Evolutionary conservation across 2,888 invertebrate species (phyloP).

Genomic region (Buathra laborator): DNA sequence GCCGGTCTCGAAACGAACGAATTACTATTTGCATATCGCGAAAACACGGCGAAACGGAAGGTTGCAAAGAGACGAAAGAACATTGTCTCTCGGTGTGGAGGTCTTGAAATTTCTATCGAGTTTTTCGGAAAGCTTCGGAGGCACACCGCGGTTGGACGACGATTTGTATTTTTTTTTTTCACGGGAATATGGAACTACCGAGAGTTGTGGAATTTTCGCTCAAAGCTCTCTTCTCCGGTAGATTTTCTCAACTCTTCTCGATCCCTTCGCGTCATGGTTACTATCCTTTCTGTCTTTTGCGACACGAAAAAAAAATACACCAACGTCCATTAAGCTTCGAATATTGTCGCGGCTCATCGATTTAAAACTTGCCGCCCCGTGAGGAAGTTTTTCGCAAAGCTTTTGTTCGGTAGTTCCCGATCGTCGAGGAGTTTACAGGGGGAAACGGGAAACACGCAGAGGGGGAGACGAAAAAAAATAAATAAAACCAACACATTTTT

Average conservation of each 20-base stretch:
- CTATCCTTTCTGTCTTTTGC: background rate
- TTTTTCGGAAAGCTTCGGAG: conserved; percentile 60
- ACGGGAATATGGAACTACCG: conserved; percentile 40
- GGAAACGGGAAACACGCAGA: background rate
- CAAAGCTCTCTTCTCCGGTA: conserved; percentile 7
- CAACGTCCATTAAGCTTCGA: conserved; percentile 51
- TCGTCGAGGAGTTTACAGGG: conserved; percentile 25
- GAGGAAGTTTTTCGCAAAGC: conserved; percentile 33
- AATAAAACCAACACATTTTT: background rate
- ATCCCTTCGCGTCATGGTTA: background rate
- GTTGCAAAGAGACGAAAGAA: conserved; percentile 3
- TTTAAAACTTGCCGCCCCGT: conserved; percentile 40
- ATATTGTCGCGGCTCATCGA: conserved; percentile 57
- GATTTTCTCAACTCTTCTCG: background rate
- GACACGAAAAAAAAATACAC: background rate
- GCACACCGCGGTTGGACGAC: conserved; percentile 12
- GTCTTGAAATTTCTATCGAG: conserved; percentile 64
- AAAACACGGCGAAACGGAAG: conserved; percentile 14
- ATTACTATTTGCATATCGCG: conserved; percentile 64
- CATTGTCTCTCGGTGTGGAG: conserved; percentile 15
- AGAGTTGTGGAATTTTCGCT: conserved; percentile 47
- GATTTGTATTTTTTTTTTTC: conserved; percentile 38
- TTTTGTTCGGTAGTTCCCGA: conserved; percentile 16
- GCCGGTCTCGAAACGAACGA: conserved; percentile 55
- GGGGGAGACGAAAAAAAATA: background rate